Percentiles rank a stretch among this genome's conserved stretches.
Evolutionary conservation across 2,113 vertebrate species (phyloP).

Genomic region (Halcyon senegalensis): DNA sequence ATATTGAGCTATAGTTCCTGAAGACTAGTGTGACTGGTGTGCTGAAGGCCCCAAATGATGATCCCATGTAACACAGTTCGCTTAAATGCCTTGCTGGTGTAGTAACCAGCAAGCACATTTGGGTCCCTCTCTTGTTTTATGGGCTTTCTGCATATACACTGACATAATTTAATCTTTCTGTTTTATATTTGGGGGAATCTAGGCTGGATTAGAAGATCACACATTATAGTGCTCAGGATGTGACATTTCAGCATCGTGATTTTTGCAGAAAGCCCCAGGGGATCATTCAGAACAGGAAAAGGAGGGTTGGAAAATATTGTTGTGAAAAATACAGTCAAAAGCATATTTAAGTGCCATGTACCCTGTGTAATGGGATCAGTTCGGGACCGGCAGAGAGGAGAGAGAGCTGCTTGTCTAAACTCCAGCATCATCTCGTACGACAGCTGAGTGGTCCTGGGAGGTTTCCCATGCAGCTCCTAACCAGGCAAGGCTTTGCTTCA

Average conservation of each 20-base stretch:
- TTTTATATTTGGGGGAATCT: background rate
- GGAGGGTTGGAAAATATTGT: background rate
- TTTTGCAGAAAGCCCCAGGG: background rate
- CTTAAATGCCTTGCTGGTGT: background rate
- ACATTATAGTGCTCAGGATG: background rate
- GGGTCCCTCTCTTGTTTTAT: background rate
- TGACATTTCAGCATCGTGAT: background rate
- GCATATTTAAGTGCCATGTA: background rate
- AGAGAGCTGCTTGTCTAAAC: background rate
- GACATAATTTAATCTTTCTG: background rate
- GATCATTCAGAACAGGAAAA: background rate
- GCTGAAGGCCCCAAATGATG: background rate
- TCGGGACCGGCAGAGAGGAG: background rate
- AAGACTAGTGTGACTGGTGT: background rate
- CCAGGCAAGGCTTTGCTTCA: background rate
- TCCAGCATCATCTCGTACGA: background rate
- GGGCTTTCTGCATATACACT: background rate
- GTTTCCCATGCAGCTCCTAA: background rate
- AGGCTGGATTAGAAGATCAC: background rate
- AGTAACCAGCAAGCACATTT: background rate
- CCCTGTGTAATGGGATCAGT: background rate
- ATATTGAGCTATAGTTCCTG: background rate
- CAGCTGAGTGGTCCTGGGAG: background rate
- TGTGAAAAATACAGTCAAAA: background rate
- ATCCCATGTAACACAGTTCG: background rate